Base-by-base conservation (phyloP, 1,140 invertebrate genomes). In the Teleopsis dalmanni region DNA sequence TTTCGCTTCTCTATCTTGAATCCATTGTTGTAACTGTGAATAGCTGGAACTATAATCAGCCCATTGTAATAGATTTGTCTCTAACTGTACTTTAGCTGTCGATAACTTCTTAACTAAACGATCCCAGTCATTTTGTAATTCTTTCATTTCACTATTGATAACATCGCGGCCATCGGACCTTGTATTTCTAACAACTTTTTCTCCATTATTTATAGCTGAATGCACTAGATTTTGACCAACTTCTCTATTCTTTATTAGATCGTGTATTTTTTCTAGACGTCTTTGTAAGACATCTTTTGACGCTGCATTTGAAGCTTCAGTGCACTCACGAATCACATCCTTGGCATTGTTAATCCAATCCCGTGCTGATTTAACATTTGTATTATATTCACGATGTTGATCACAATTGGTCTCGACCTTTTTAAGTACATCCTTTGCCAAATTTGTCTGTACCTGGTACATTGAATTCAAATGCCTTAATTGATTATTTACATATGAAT, bases 1-100 rank as follows among this genome's bases (percentile, higher is more conserved):
- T 74, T 95, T 91, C 1, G 88, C 87, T 73, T 96, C 91, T 54
- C 91, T 81, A 58, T 96, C 93, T 29, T 82, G 85, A n/a, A 98
- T 89, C 91, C 93, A 95, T 76, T 94, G 87, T 64, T 93, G 84
- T 5, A 96, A 72, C 60, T 95, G 90, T 11, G 85, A 84, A 57
- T 92, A 92, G 14, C 88, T 91, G 18, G 88, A 90, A 62, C 87
- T 92, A 64, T 94, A 95, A 67, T 95, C 92, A n/a, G 90, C 88
- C 91, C 91, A 95, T 78, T 94, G 90, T 2, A 95, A 71, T 8
- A 97, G 74, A 62, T 84, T 87, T 0, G 91, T 93, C 71, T 98
- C 93, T 16, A 96, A 68, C 57, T 91, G 84, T 16, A 95, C 91
- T 75, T 95, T 95, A 1, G 87, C 85, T 11, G 88, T 93, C 4